Evolutionary conservation across 2,113 vertebrate species (phyloP), one percentile per base, ranked within the genome.

Genomic region (Tauraco erythrolophus): DNA sequence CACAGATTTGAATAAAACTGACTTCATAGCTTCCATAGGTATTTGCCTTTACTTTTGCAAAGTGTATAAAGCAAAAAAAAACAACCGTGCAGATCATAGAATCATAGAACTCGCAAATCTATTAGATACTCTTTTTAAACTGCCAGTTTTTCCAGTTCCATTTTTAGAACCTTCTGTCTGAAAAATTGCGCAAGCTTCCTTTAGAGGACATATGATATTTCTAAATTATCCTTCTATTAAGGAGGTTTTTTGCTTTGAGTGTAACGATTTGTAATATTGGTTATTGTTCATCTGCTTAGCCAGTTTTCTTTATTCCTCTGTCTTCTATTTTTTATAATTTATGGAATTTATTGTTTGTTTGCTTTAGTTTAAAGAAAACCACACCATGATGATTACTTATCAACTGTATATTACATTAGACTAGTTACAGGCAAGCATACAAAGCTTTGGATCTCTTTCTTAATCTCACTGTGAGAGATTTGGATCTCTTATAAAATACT

Each of bases 381-480:
- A 18, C 2, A 5, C 3, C 14, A 10, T 2, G 1, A 22, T 0
- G 2, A 33, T 61, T 60, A 60, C 30, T 65, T 84, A 33, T 2
- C 16, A 30, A 70, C 21, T 70, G 6, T 69, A 2, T 87, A 43
- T 70, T 74, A 17, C 4, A 4, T 94, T 81, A 27, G 56, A 12
- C 18, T 48, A 45, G 16, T 78, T 88, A 53, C 2, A 30, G 10
- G 27, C 64, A 94, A 53, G 19, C 41, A 45, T 68, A 27, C 22
- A 57, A 69, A 62, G 21, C 15, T 92, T 71, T 68, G 6, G 2
- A 12, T 95, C 3, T 46, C 27, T 72, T 54, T 83, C 13, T 53
- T n/a, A n/a, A n/a, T n/a, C n/a, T n/a, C n/a, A n/a, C n/a, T n/a
- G n/a, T n/a, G n/a, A n/a, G 50, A 79, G n/a, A 30, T 43, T 48